Evolutionary conservation across 2,113 vertebrate species (phyloP), one percentile per base, ranked within the genome.

Genomic region (Rhombomys opimus): DNA sequence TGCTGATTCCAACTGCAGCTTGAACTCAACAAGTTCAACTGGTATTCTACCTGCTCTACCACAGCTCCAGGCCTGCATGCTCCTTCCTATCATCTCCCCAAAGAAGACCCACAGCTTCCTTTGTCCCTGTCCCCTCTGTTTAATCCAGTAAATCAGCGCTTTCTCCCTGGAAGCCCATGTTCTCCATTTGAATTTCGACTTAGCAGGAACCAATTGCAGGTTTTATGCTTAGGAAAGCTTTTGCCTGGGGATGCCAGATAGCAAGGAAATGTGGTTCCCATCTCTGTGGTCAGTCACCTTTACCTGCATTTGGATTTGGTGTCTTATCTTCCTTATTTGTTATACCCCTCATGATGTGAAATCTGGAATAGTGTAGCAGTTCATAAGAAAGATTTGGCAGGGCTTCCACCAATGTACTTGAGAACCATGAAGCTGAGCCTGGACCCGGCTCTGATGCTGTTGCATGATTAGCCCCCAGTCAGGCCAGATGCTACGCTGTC

Each of bases 281-380:
- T 89, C 50, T 91, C 82, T 88, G 2, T 46, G 46, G 46, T 46
- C 15, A 63, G 78, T 87, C 75, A 87, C 78, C 82, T 93, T 90
- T 72, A 70, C 86, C 59, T 93, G 38, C 70, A n/a, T 59, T 57
- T 11, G 30, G 50, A 17, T 41, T 54, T 90, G 68, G 76, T 67
- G 87, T 95, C 59, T 41, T n/a, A 76, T 70, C 27, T 46, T 90
- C 52, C 84, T 84, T 96, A 35, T 89, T 94, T 78, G 87, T 23
- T 70, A 65, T 86, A 50, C 12, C 7, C 92, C 50, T 95, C 77
- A 46, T 86, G 78, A 59, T 11, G n/a, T 86, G 94, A 87, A 38
- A 46, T 85, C 89, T 81, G 80, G 41, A 89, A 81, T 93, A 94
- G 96, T 84, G 92, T 63, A 63, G 23, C 30, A 65, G 93, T 89